Evolutionary conservation across 2,113 vertebrate genomes (phyloP).

Genomic region (Pedionomus torquatus): DNA sequence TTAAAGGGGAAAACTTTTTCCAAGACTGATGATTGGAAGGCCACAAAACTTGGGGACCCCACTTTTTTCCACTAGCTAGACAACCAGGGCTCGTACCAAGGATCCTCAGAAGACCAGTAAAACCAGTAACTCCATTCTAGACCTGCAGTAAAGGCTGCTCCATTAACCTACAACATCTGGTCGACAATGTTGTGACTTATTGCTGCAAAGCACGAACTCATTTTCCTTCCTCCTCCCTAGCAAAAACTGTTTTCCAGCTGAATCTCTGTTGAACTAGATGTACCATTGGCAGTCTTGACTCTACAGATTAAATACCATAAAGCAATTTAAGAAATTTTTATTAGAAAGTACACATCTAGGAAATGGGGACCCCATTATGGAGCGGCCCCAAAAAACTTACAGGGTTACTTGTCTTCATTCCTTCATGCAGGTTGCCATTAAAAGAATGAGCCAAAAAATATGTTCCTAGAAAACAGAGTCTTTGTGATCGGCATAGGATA

Average conservation of each 20-base stretch:
- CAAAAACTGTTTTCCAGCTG: not conserved
- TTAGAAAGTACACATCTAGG: not conserved
- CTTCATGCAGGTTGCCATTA: not conserved
- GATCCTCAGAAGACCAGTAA: not conserved
- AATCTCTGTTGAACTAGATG: not conserved
- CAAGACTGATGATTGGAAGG: not conserved
- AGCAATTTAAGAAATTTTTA: not conserved
- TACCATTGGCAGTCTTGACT: not conserved
- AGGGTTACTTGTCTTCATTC: not conserved
- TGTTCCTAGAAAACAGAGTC: not conserved
- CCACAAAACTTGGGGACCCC: not conserved
- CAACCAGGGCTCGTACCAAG: not conserved
- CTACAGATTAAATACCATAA: not conserved
- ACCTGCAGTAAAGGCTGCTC: not conserved
- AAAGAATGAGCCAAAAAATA: not conserved
- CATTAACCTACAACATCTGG: not conserved
- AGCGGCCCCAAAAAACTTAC: not conserved
- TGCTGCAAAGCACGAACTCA: not conserved
- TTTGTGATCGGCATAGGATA: not conserved
- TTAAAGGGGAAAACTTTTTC: not conserved
- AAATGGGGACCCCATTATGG: not conserved
- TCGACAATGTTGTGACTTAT: not conserved
- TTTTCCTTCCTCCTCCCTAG: not conserved
- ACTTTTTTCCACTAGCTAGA: not conserved
- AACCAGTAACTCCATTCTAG: not conserved